These are phyloP conservation scores for Eupleurogrammus muticus DNA, from an alignment of 2,797 vertebrate species.

Conservation along the genomic window DNA sequence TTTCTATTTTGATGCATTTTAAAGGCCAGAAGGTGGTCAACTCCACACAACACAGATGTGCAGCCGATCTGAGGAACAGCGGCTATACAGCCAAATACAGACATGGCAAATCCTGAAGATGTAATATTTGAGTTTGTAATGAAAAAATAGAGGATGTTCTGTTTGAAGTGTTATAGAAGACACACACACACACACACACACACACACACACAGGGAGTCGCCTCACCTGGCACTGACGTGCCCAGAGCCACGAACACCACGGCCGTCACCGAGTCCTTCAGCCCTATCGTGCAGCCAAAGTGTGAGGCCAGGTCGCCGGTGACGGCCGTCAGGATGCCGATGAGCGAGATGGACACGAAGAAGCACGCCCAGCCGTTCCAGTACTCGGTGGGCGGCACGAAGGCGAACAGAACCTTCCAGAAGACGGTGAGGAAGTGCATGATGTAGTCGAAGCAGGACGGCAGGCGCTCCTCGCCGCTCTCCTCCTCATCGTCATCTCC, in stretches of 20 bases:
- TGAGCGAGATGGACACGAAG: constrained; percentile 88
- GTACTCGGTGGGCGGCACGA: constrained; percentile 90
- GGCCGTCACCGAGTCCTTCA: constrained; percentile 90
- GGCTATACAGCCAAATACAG: too few relatives aligned
- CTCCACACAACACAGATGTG: too few relatives aligned
- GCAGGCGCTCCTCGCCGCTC: constrained; percentile 89
- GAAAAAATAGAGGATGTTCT: too few relatives aligned
- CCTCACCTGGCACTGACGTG: constrained; percentile 88
- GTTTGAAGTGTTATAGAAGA: too few relatives aligned
- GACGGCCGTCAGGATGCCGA: constrained; percentile 88
- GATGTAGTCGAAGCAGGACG: constrained; percentile 92
- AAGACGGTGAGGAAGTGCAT: constrained; percentile 93
- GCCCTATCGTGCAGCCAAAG: constrained; percentile 89
- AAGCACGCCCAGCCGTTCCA: constrained; percentile 93
- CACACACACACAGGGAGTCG: neutral
- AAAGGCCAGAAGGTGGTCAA: too few relatives aligned
- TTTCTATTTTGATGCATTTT: too few relatives aligned
- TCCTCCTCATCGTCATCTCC: constrained; percentile 91
- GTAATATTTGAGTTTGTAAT: too few relatives aligned
- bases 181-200: neutral
- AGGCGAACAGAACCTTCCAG: constrained; percentile 91
- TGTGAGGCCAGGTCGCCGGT: constrained; percentile 89
- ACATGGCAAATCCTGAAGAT: too few relatives aligned
- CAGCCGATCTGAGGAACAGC: too few relatives aligned
- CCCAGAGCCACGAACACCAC: constrained; percentile 91